phyloP scores from a whole-genome alignment of 1,140 invertebrate genomes.

The Panagrolaimus sp. region DNA sequence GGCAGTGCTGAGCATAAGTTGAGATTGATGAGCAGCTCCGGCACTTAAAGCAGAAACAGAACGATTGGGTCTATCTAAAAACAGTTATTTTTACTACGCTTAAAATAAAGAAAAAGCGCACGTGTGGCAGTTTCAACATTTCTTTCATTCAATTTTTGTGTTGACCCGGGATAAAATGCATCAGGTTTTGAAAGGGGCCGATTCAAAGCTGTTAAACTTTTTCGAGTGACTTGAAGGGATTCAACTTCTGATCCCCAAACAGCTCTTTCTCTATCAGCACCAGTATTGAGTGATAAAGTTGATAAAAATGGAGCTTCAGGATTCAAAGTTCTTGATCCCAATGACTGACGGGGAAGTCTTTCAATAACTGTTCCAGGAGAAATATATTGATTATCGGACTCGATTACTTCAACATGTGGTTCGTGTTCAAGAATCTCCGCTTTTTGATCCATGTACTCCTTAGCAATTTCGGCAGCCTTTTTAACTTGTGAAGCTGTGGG shows the following conservation, averaged over 20 bases:
- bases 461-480: conserved; percentile 30
- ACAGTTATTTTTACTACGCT: too few relatives aligned
- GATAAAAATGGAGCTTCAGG: neutral
- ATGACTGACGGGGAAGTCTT: conserved; percentile 23
- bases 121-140: too few relatives aligned
- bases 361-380: conserved; percentile 42
- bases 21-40: neutral
- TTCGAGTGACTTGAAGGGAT: conserved; percentile 3
- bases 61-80: too few relatives aligned
- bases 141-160: conserved; percentile 27
- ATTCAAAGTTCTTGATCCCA: neutral
- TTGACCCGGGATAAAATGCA: conserved; percentile 89
- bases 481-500: conserved; percentile 51
- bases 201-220: conserved; percentile 65
- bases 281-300: neutral
- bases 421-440: conserved; percentile 13
- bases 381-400: conserved; percentile 31
- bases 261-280: neutral
- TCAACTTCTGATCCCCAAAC: conserved; percentile 2
- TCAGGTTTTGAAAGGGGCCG: conserved; percentile 89
- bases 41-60: too few relatives aligned
- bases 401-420: conserved; percentile 21
- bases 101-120: neutral
- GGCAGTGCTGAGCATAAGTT: conserved; percentile 17
- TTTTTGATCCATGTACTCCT: conserved; percentile 25